Percentiles rank a stretch among this genome's conserved stretches.
These are phyloP conservation scores for Panzeria rudis DNA, from an alignment of 2,888 invertebrate genomes.

Conservation along the genomic window DNA sequence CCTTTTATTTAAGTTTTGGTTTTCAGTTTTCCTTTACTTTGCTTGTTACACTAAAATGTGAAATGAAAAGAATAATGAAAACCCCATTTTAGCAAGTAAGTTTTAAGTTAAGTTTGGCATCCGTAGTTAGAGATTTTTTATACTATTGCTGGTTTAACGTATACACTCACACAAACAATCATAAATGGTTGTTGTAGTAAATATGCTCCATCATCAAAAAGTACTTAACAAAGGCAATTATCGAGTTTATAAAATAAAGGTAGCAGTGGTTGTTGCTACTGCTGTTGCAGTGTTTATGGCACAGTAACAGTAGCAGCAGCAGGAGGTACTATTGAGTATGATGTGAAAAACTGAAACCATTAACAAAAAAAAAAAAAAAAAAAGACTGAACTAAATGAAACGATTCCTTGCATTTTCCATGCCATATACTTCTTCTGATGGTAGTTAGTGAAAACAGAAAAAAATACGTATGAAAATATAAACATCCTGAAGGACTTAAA, in stretches of 20 bases:
- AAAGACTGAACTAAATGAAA: constrained; percentile 52
- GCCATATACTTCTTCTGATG: constrained; percentile 23
- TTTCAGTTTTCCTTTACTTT: constrained; percentile 27
- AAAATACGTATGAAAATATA: constrained; percentile 35
- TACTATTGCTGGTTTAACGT: constrained; percentile 16
- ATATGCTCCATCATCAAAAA: constrained; percentile 77
- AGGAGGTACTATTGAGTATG: constrained; percentile 34
- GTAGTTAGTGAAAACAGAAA: constrained; percentile 9
- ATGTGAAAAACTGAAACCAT: constrained; percentile 47
- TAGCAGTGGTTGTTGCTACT: constrained; percentile 65
- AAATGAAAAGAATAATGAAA: constrained; percentile 11
- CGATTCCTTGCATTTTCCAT: constrained; percentile 42
- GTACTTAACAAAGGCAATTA: constrained; percentile 78
- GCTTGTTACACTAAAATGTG: neutral
- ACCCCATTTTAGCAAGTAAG: constrained; percentile 24
- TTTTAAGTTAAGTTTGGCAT: constrained; percentile 19
- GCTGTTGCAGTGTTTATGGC: neutral
- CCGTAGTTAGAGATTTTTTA: constrained; percentile 11
- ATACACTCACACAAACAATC: neutral
- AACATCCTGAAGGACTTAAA: constrained; percentile 54
- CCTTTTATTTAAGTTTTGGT: constrained; percentile 32
- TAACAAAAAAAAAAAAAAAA: neutral
- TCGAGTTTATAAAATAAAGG: constrained; percentile 76
- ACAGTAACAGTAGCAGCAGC: constrained; percentile 24
- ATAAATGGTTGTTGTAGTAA: constrained; percentile 52